Evolutionary conservation across 2,888 invertebrate genomes (phyloP), one percentile per base, ranked within the genome.

Genomic region (Volucella bombylans): DNA sequence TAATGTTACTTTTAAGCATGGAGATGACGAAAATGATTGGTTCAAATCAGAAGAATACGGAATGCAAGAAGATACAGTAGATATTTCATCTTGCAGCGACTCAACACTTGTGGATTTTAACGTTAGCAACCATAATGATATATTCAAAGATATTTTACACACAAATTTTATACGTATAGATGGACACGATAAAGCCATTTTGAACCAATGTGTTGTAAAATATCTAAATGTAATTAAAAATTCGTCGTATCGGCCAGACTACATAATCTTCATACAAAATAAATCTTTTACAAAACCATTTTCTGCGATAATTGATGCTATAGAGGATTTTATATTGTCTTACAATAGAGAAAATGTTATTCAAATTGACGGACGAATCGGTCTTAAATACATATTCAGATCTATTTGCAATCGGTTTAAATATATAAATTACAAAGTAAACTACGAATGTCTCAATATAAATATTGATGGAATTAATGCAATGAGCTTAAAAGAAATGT

Each of bases 401-500:
- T 49, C 47, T 4, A 67, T 81, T 4, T 49, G 39, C n/a, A 72
- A 55, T 41, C 54, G 81, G 4, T 81, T 85, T 61, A 14, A 62
- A 23, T 76, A 76, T 43, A 57, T 62, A 38, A 49, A 71, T 8
- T 71, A 67, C 47, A 85, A 85, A 67, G 31, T 68, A 0, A 85
- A 85, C 18, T 85, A 85, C 55, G 31, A 65, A 1, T 62, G 76
- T 8, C 9, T 3, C 10, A 8, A 0, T 12, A 8, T 85, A 14
- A 71, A 85, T 12, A 43, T 43, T 4, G 1, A 10, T 45, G n/a
- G 6, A 47, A 45, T 10, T 9, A 61, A n/a, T 6, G 12, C 11
- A 8, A 8, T 67, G 50, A 62, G 9, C 12, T 71, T 82, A 8
- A 15, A 72, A 90, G 91, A 72, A 87, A 89, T 83, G 0, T 59